A percentile compares a stretch with the other conserved stretches of the same genome.
phyloP scores from a whole-genome alignment of 2,888 invertebrate genomes.

The Agriotes lineatus region DNA sequence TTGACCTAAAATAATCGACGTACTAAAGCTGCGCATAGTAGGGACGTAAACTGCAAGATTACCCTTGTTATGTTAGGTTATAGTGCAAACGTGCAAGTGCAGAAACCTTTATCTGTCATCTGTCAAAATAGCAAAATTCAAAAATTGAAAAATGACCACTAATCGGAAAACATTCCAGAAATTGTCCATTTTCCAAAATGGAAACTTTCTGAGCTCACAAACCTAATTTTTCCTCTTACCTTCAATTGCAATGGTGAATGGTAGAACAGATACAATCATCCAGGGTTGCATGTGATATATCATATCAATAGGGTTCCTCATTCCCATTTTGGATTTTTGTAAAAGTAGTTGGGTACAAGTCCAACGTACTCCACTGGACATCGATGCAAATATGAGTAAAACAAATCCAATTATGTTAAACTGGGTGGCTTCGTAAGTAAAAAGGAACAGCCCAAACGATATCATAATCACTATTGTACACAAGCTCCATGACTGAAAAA shows the following conservation, averaged over 20 bases:
- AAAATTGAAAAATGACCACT: too few species aligned
- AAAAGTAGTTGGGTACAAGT: slow-evolving; percentile 95
- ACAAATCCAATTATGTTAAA: slow-evolving; percentile 93
- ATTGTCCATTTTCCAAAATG: too few species aligned
- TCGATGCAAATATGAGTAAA: slow-evolving; percentile 90
- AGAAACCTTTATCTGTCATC: too few species aligned
- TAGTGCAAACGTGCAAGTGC: too few species aligned
- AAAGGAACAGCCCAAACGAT: slow-evolving; percentile 91
- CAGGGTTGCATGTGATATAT: slow-evolving; percentile 99
- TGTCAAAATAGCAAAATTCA: too few species aligned
- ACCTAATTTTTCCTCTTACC: slow-evolving; percentile 69
- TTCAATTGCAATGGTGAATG: slow-evolving; percentile 90
- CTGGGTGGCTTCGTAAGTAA: slow-evolving; percentile 97
- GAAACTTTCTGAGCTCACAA: neutral
- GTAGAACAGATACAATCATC: slow-evolving; percentile 94
- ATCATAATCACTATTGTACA: slow-evolving; percentile 92
- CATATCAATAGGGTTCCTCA: slow-evolving; percentile 97
- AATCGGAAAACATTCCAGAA: too few species aligned
- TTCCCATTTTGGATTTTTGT: slow-evolving; percentile 91
- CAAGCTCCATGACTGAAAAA: slow-evolving; percentile 93
- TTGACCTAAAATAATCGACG: too few species aligned
- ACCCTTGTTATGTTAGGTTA: too few species aligned
- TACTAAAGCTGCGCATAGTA: too few species aligned
- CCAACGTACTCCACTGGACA: slow-evolving; percentile 95
- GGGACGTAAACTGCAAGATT: too few species aligned